A percentile compares a stretch with the other conserved stretches of the same genome.
Conservation (phyloP, 2,797 vertebrate genomes). For the Pygocentrus nattereri region DNA sequence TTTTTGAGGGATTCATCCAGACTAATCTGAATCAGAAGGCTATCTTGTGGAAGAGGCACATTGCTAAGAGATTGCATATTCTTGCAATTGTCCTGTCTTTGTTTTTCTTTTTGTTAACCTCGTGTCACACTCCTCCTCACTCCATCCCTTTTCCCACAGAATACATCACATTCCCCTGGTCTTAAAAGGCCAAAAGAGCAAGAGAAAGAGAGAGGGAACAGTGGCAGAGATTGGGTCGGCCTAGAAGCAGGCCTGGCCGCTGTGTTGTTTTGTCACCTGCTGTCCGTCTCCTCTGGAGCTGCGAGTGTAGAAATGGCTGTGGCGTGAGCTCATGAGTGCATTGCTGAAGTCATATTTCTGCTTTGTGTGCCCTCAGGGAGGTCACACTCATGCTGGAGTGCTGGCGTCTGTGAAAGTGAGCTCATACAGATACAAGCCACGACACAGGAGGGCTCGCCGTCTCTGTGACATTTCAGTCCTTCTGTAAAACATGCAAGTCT, state of each 20-base stretch:
- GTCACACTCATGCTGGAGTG: conserved; percentile 58
- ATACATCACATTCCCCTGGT: background rate
- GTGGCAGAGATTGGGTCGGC: conserved; percentile 5
- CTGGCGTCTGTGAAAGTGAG: conserved; percentile 59
- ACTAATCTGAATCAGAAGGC: background rate
- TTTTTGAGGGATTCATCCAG: background rate
- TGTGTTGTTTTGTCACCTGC: conserved; percentile 46
- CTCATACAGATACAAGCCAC: conserved; percentile 53
- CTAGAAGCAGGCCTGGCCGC: conserved; percentile 12
- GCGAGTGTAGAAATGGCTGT: conserved; percentile 45
- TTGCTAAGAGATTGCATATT: background rate
- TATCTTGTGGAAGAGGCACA: background rate
- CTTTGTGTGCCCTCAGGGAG: conserved; percentile 59
- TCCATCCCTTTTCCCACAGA: background rate
- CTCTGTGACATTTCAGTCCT: conserved; percentile 47
- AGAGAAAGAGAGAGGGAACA: background rate
- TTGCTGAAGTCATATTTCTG: conserved; percentile 61
- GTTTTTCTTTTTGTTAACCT: background rate
- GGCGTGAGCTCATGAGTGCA: conserved; percentile 58
- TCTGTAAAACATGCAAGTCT: conserved; percentile 5
- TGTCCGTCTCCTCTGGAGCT: conserved; percentile 32
- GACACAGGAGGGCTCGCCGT: conserved; percentile 48
- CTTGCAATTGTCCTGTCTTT: background rate
- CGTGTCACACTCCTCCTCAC: background rate
- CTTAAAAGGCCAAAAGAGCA: background rate